Evolutionary conservation across 2,888 invertebrate genomes (phyloP).

Genomic region (Drosophila vallismaia): DNA sequence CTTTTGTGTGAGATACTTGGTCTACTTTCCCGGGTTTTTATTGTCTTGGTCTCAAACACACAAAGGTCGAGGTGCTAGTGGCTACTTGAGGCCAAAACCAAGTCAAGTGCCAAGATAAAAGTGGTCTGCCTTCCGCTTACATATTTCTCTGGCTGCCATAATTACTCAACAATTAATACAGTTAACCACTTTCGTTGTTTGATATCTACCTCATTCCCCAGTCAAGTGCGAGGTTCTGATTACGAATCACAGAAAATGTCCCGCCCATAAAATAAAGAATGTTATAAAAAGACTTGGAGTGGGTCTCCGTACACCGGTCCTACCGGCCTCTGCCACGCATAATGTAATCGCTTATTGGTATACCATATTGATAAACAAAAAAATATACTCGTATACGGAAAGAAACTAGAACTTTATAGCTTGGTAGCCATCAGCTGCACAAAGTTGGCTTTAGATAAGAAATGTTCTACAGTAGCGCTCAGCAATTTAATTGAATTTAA

Average conservation of each 20-base stretch:
- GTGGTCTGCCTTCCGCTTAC: constrained; percentile 5
- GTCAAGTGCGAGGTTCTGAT: constrained; percentile 43
- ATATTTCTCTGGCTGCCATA: constrained; percentile 31
- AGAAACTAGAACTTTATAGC: constrained; percentile 16
- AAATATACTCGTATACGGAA: constrained; percentile 5
- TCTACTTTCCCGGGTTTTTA: constrained; percentile 25
- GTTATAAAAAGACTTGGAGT: constrained; percentile 16
- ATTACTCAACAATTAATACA: constrained; percentile 70
- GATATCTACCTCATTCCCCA: constrained; percentile 41
- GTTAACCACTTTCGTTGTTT: constrained; percentile 36
- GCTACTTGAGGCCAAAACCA: constrained; percentile 18
- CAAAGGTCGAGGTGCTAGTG: constrained; percentile 39
- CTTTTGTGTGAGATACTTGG: constrained; percentile 36
- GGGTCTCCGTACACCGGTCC: neutral
- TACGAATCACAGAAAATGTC: constrained; percentile 34
- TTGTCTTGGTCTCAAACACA: constrained; percentile 20
- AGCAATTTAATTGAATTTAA: constrained; percentile 17
- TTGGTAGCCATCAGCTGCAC: constrained; percentile 13
- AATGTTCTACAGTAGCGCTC: constrained; percentile 14
- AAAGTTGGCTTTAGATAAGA: constrained; percentile 42
- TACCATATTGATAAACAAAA: constrained; percentile 37
- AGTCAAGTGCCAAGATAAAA: constrained; percentile 34
- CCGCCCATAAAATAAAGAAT: constrained; percentile 20
- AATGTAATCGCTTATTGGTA: constrained; percentile 30
- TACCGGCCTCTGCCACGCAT: constrained; percentile 23